These are phyloP conservation scores for Eudyptes chrysolophus DNA, from an alignment of 2,113 vertebrate species.

Conservation along the genomic window DNA sequence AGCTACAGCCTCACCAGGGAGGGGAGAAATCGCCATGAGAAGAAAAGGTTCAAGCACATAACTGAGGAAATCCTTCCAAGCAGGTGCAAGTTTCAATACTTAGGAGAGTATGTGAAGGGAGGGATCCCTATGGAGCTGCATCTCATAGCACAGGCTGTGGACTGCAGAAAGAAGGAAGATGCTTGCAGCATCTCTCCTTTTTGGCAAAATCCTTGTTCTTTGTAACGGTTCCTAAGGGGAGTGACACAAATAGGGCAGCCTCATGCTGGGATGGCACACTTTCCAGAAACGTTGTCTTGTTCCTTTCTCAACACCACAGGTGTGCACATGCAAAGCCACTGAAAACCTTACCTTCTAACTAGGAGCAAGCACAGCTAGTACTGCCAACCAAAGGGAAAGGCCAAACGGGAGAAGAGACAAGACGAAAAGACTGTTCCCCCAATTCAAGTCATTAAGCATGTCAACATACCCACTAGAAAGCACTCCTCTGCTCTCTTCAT, in stretches of 20 bases:
- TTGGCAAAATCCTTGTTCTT: not conserved
- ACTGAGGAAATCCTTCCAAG: not conserved
- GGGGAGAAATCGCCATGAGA: not conserved
- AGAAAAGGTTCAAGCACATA: not conserved
- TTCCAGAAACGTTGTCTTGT: not conserved
- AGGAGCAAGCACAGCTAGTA: not conserved
- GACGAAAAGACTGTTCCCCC: not conserved
- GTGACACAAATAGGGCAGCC: not conserved
- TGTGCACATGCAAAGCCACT: not conserved
- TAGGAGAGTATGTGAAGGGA: not conserved
- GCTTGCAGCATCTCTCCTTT: not conserved
- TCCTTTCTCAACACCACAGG: not conserved
- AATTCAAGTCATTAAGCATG: not conserved
- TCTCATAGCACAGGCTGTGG: not conserved
- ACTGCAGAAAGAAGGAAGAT: not conserved
- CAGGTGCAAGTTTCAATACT: not conserved
- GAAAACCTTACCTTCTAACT: not conserved
- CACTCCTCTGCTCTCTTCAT: not conserved
- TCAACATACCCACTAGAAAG: not conserved
- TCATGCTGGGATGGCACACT: accelerated
- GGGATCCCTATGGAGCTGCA: not conserved
- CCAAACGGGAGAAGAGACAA: not conserved
- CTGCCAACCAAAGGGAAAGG: not conserved
- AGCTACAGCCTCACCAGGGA: not conserved
- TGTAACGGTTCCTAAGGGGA: not conserved